Conservation (phyloP, 1,140 invertebrate species). For the Contarinia nasturtii region DNA sequence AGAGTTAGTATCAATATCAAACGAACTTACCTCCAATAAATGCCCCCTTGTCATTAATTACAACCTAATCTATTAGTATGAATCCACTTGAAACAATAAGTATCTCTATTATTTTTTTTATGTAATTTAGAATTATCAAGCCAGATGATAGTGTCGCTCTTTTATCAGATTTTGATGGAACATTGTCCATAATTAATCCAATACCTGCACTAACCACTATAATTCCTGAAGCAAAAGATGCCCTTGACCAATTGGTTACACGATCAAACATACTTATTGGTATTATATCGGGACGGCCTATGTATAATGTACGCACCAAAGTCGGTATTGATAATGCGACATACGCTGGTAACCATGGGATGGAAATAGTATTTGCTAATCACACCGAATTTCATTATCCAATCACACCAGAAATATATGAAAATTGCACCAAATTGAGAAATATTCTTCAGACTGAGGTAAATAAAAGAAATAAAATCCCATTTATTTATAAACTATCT, state of each 20-base stretch:
- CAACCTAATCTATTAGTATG: no score
- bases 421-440: slow-evolving; percentile 56
- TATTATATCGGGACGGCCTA: slow-evolving; percentile 66
- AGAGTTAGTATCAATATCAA: no score
- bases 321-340: slow-evolving; percentile 74
- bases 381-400: slow-evolving; percentile 75
- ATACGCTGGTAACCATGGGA: slow-evolving; percentile 76
- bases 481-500: no score
- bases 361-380: slow-evolving; percentile 76
- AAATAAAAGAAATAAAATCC: no score
- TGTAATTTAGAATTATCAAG: no score
- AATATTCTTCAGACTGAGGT: slow-evolving; percentile 59
- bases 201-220: slow-evolving; percentile 71
- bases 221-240: slow-evolving; percentile 59
- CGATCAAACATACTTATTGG: slow-evolving; percentile 70
- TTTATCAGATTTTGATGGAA: slow-evolving; percentile 76
- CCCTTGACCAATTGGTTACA: slow-evolving; percentile 57
- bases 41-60: no score
- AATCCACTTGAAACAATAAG: no score
- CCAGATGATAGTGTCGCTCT: no score
- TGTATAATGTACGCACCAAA: slow-evolving; percentile 69
- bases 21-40: no score
- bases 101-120: no score
- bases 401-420: slow-evolving; percentile 61
- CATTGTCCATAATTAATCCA: slow-evolving; percentile 65